A percentile compares a stretch with the other conserved stretches of the same genome.
These are phyloP conservation scores for Trichogramma pretiosum DNA, from an alignment of 1,140 invertebrate species.

Conservation along the genomic window DNA sequence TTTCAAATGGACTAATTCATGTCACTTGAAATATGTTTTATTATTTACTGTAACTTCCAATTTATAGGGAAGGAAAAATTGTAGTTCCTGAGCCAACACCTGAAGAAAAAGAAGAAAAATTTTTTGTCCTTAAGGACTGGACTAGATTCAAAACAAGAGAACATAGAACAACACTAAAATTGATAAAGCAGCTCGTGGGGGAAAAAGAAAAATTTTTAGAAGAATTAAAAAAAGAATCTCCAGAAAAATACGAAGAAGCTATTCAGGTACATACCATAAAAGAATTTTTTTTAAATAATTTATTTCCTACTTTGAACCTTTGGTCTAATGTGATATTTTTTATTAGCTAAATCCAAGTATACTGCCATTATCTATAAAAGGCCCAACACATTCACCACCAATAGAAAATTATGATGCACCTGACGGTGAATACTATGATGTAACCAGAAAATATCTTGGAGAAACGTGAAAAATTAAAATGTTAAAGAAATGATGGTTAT, in stretches of 20 bases:
- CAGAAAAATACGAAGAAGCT: constrained; percentile 74
- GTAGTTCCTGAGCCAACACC: constrained; percentile 12
- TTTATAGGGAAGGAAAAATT: neutral
- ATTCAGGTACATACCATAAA: constrained; percentile 52
- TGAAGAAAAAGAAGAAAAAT: constrained; percentile 48
- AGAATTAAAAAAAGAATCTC: constrained; percentile 65
- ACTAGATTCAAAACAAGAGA: constrained; percentile 55
- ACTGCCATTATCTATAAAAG: constrained; percentile 56
- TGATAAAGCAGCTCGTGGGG: constrained; percentile 56
- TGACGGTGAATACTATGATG: constrained; percentile 79
- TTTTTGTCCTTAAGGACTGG: constrained; percentile 65
- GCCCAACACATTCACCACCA: constrained; percentile 68
- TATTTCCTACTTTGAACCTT: neutral
- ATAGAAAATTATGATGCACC: constrained; percentile 66
- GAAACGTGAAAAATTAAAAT: constrained; percentile 18
- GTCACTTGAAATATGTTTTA: too few relatives aligned
- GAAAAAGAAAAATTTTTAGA: constrained; percentile 70
- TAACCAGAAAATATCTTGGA: constrained; percentile 59
- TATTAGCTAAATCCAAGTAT: constrained; percentile 60
- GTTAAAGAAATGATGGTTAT: too few relatives aligned
- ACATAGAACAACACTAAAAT: constrained; percentile 53
- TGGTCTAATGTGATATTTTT: constrained; percentile 17
- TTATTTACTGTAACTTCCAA: constrained; percentile 1
- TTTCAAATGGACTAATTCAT: too few relatives aligned
- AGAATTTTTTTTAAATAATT: constrained; percentile 1